Base-by-base conservation (phyloP, 2,888 invertebrate species). In the Hirtodrosophila duncani region DNA sequence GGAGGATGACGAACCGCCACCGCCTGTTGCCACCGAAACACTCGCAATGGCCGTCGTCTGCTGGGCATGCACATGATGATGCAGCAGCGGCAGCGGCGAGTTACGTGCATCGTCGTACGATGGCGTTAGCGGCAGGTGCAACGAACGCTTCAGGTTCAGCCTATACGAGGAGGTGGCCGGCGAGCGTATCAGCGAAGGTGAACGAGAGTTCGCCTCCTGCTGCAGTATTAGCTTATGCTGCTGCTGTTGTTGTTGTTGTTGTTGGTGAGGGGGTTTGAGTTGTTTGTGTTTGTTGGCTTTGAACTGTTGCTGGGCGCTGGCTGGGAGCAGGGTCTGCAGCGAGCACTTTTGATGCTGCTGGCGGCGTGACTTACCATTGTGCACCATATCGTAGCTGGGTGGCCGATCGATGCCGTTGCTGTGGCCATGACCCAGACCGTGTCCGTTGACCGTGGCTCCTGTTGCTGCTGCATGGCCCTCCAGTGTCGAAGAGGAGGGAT, bases 351-450 rank as follows among this genome's bases (percentile, higher is more conserved):
- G 84, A 56, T 82, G 82, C 60, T 83, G 83, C 78, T 84, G 84
- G 56, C 83, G 81, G 63, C 82, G 85, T 71, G 85, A 87, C 87
- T 87, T 87, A 87, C 87, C 87, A 65, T 87, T 87, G 80, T 87
- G 87, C 59, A 87, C 84, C 80, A 86, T 86, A 67, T 87, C 87
- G 64, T 87, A 87, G 74, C 87, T 87, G 69, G 87, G 86, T 41
- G 87, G 86, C 43, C 78, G 81, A 36, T 74, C 72, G 44, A 77
- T 57, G 48, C 74, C 65, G 29, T 62, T 69, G 9, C 37, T 37
- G 1, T 27, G 20, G 16, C 46, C 46, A 14, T 31, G 27, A 6
- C 53, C 44, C 9, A 9, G 23, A n/a, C 62, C 67, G 38, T 75
- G 69, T 9, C 68, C 58, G 30, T 80, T 80, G 55, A 45, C 62